Evolutionary conservation across 2,888 invertebrate species (phyloP), one percentile per base, ranked within the genome.

Genomic region (Tetramorium bicarinatum): DNA sequence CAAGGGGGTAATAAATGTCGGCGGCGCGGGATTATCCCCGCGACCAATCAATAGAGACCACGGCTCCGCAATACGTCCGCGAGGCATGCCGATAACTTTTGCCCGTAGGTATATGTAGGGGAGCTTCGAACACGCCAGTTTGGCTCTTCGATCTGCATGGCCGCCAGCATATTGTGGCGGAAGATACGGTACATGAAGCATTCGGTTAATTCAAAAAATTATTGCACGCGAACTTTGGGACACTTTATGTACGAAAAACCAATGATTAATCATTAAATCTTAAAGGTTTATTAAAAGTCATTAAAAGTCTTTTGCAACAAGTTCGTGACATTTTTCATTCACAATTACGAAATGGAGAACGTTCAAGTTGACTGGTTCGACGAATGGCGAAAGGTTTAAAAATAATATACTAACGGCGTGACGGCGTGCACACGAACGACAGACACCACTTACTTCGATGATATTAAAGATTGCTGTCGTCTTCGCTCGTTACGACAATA

Each of bases 1-100:
- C 89, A 83, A 87, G 86, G 85, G 76, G 87, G 89, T 88, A 92
- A 92, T 91, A 92, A 93, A 93, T 88, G 90, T 91, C 91, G 90
- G 90, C 91, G 87, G 87, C 77, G 87, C 86, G 72, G 91, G 90
- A 91, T 92, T 92, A 92, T 91, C 90, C 59, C 79, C 87, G 74
- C 83, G 87, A 84, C 87, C 80, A 85, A 88, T 85, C 89, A 88
- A 89, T 90, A 76, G 85, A 76, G 85, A 77, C 88, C 87, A 87
- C 83, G 87, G 81, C 79, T 83, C 38, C 82, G 86, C 85, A 85
- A 85, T 88, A 67, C 85, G 84, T 88, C 83, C 82, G 64, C 67
- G 69, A 87, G 74, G 44, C 47, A 34, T 21, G 25, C 59, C 74
- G 75, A 80, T 80, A 80, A 80, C 79, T 80, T 80, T 80, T 47